Conservation (phyloP, 2,113 vertebrate species). For the Herpetotheres cachinnans region DNA sequence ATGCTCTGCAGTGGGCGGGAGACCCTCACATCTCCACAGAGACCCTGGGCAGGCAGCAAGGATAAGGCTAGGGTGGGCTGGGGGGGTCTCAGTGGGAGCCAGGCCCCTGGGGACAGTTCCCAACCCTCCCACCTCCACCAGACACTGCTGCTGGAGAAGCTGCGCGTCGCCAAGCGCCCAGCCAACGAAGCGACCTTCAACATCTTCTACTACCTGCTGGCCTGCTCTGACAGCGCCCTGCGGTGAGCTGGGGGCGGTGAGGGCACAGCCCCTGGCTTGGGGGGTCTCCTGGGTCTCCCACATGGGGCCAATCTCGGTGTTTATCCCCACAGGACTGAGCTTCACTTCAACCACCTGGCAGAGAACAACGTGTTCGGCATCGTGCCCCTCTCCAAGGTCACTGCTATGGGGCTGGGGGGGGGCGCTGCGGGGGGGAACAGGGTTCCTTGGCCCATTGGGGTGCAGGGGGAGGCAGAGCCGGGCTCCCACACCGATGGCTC, state of each 20-base stretch:
- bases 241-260: constrained; percentile 71
- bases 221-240: constrained; percentile 86
- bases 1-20: background rate
- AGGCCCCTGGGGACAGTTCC: background rate
- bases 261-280: background rate
- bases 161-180: constrained; percentile 86
- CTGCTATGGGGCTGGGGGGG: background rate
- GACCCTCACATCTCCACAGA: rapidly evolving
- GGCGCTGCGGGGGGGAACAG: rapidly evolving
- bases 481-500: background rate
- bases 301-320: background rate
- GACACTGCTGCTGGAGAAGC: constrained; percentile 95
- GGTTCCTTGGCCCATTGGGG: background rate
- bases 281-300: background rate
- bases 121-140: constrained; percentile 8
- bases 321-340: constrained; percentile 84
- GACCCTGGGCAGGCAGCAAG: background rate
- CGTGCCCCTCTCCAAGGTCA: constrained; percentile 85
- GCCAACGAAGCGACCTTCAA: constrained; percentile 88
- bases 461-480: background rate
- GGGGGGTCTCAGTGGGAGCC: rapidly evolving
- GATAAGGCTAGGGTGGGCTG: background rate
- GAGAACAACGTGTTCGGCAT: constrained; percentile 93
- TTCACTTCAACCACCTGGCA: constrained; percentile 93
- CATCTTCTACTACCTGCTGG: constrained; percentile 93